phyloP scores from a whole-genome alignment of 1,140 invertebrate species.

The Babylonia areolata region DNA sequence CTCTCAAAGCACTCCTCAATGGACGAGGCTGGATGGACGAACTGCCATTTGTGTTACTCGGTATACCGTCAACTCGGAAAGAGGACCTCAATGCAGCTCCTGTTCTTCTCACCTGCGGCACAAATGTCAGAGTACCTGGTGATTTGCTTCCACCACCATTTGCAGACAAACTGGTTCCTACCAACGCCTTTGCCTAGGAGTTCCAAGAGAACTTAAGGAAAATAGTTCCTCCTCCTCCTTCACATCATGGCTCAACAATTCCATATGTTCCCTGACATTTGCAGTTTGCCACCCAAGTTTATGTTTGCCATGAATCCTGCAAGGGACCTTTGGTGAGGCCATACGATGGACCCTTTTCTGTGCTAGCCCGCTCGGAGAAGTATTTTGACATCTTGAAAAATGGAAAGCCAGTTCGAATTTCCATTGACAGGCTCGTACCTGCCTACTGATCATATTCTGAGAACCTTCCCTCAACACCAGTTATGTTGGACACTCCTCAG shows the following conservation, averaged over 20 bases:
- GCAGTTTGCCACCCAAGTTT: too few species aligned
- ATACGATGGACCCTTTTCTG: too few species aligned
- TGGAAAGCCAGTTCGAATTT: too few species aligned
- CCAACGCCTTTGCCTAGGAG: background rate
- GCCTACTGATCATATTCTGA: too few species aligned
- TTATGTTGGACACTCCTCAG: too few species aligned
- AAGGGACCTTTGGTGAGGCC: too few species aligned
- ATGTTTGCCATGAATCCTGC: too few species aligned
- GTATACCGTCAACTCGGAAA: conserved; percentile 4
- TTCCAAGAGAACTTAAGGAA: background rate
- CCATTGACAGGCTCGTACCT: too few species aligned
- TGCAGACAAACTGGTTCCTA: background rate
- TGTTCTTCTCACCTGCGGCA: conserved; percentile 25
- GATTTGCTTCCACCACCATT: background rate
- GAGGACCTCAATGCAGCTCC: conserved; percentile 21
- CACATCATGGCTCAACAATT: background rate
- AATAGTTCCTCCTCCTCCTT: background rate
- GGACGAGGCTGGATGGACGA: background rate
- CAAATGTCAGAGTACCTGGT: conserved; percentile 29
- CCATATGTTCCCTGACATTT: background rate
- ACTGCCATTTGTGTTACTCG: conserved; percentile 22
- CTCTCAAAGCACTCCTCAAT: conserved; percentile 23
- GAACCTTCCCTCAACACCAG: too few species aligned
- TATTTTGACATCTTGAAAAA: too few species aligned
- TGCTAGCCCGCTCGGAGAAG: too few species aligned